Evolutionary conservation across 2,888 invertebrate genomes (phyloP).

Genomic region (Rotaria sp.): DNA sequence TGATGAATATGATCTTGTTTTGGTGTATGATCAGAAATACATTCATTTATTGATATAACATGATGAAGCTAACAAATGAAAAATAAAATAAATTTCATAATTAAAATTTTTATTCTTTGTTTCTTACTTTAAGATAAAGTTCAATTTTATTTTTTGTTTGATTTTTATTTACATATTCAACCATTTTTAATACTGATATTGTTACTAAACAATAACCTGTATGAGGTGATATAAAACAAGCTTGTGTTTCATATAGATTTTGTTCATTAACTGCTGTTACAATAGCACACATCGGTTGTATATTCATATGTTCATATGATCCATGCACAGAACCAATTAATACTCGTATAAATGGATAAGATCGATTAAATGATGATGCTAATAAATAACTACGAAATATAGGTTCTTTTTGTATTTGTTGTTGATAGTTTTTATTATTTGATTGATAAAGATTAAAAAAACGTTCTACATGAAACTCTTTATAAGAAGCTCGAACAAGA

Average conservation of each 20-base stretch:
- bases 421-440: neutral
- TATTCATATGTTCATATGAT: neutral
- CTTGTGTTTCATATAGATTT: neutral
- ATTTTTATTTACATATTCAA: neutral
- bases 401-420: neutral
- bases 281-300: neutral
- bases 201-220: slow-evolving; percentile 20
- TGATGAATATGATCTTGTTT: slow-evolving; percentile 5
- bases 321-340: neutral
- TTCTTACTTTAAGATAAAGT: slow-evolving; percentile 13
- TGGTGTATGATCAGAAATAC: slow-evolving; percentile 7
- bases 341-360: neutral
- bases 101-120: neutral
- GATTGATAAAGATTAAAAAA: neutral
- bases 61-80: neutral
- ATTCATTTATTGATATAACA: neutral
- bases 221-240: neutral
- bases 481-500: neutral
- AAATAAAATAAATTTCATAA: neutral
- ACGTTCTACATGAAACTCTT: neutral
- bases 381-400: slow-evolving; percentile 20
- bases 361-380: slow-evolving; percentile 11
- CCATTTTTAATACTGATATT: neutral
- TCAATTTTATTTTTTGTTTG: neutral
- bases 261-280: slow-evolving; percentile 6